Conservation (phyloP, 2,888 invertebrate genomes). For the Agelastica alni region DNA sequence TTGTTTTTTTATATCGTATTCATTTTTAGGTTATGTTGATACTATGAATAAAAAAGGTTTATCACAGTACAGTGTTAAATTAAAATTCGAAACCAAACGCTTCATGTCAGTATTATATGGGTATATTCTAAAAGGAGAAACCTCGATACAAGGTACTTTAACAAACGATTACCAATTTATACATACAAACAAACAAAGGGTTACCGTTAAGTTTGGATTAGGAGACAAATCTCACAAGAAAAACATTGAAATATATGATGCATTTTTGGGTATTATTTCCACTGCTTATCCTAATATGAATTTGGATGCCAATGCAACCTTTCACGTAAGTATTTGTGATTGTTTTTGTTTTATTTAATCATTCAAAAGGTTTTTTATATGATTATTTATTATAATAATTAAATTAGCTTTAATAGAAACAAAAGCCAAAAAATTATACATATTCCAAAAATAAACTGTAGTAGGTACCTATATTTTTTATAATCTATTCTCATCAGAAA, state of each 20-base stretch:
- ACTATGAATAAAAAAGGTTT: conserved; percentile 70
- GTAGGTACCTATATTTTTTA: too few relatives aligned
- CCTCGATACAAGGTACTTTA: conserved; percentile 62
- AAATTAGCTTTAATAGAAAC: too few relatives aligned
- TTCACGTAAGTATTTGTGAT: conserved; percentile 69
- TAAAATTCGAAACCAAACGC: conserved; percentile 79
- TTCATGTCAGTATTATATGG: conserved; percentile 74
- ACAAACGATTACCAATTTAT: conserved; percentile 71
- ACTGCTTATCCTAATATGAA: conserved; percentile 78
- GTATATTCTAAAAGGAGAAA: conserved; percentile 61
- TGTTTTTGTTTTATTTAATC: too few relatives aligned
- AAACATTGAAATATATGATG: conserved; percentile 64
- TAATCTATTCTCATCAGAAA: too few relatives aligned
- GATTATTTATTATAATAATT: too few relatives aligned
- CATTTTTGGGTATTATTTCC: conserved; percentile 70
- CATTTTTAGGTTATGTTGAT: conserved; percentile 61
- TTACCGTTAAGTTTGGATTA: conserved; percentile 58
- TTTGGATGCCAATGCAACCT: conserved; percentile 67
- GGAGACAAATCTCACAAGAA: conserved; percentile 62
- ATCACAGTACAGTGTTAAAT: conserved; percentile 74
- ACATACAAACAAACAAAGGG: conserved; percentile 61
- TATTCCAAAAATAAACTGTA: too few relatives aligned
- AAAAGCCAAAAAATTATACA: too few relatives aligned
- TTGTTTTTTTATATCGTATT: not conserved
- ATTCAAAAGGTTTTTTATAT: too few relatives aligned